Evolutionary conservation across 2,113 vertebrate species (phyloP).

Genomic region (Ceratotherium simum): DNA sequence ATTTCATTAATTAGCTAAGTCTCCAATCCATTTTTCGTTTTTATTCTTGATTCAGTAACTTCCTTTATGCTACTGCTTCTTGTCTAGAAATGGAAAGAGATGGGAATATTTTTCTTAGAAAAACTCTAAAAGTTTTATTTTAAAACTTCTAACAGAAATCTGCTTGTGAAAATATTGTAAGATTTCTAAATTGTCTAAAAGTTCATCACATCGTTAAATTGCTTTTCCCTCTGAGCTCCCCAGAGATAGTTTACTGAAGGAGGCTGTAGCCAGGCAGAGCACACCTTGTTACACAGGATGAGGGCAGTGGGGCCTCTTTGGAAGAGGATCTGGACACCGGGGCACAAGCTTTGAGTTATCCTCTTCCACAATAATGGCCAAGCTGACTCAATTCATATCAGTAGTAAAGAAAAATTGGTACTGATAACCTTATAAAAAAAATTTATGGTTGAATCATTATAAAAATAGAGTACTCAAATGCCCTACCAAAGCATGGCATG

Average conservation of each 20-base stretch:
- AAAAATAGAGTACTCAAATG: neutral
- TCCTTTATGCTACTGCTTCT: neutral
- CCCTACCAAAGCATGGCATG: neutral
- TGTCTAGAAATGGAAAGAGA: slow-evolving; percentile 46
- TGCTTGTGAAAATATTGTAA: neutral
- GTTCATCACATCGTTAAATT: neutral
- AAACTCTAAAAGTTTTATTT: neutral
- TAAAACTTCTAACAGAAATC: neutral
- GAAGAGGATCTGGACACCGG: neutral
- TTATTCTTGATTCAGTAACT: slow-evolving; percentile 49
- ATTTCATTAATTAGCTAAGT: slow-evolving; percentile 77
- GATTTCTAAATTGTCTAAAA: slow-evolving; percentile 53
- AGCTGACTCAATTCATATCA: neutral
- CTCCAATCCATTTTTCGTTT: slow-evolving; percentile 67
- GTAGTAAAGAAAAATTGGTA: neutral
- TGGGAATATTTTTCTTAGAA: slow-evolving; percentile 1
- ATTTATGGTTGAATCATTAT: neutral
- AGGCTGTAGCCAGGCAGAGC: neutral
- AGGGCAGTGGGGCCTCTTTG: neutral
- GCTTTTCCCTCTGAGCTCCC: neutral
- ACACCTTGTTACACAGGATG: neutral
- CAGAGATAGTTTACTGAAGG: neutral
- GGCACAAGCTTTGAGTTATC: neutral
- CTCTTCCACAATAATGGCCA: neutral
- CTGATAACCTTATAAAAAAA: neutral